These are phyloP conservation scores for Leptoclinus maculatus DNA, from an alignment of 2,797 vertebrate species.

Conservation along the genomic window DNA sequence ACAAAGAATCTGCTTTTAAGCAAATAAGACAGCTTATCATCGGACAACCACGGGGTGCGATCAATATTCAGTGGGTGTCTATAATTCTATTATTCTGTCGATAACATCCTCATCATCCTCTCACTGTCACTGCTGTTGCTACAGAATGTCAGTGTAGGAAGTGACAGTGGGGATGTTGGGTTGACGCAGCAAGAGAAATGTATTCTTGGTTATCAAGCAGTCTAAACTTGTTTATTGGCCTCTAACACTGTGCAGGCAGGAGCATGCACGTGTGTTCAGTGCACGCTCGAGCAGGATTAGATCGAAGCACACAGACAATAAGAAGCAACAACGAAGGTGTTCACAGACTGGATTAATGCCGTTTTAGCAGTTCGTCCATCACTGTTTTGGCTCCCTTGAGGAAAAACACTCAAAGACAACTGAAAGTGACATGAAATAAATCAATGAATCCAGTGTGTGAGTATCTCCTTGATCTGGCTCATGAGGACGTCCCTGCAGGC, in stretches of 20 bases:
- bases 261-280: neutral
- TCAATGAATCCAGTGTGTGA: constrained; percentile 19
- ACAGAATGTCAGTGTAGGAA: neutral
- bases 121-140: neutral
- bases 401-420: neutral
- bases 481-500: neutral
- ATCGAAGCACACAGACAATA: neutral
- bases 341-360: neutral
- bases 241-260: neutral
- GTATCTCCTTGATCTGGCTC: constrained; percentile 1
- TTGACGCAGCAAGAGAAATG: neutral
- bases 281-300: neutral
- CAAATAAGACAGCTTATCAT: neutral
- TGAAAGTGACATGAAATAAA: constrained; percentile 1
- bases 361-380: neutral
- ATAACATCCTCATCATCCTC: neutral
- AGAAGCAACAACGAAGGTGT: neutral
- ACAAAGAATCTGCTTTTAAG: constrained; percentile 8
- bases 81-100: neutral
- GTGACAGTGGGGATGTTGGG: neutral
- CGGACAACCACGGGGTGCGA: neutral
- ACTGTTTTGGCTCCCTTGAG: neutral
- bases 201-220: neutral
- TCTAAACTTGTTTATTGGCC: neutral
- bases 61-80: neutral